Base-by-base conservation (phyloP, 2,797 vertebrate species). In the Gymnocypris eckloni region DNA sequence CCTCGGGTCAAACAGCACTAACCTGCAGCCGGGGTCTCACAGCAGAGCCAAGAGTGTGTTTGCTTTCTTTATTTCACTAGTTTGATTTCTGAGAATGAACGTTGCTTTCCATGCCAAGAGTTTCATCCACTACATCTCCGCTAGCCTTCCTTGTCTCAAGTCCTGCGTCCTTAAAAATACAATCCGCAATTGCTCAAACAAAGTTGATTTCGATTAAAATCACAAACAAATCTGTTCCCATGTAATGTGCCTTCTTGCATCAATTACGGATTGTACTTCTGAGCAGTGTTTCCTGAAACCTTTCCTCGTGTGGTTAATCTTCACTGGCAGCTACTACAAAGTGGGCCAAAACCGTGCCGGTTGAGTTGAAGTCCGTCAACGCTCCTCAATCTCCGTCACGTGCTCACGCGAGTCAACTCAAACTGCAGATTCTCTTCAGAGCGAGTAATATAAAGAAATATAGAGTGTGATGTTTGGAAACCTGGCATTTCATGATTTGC, bases 1-100 rank as follows among this genome's bases (percentile, higher is more conserved):
- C 93, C 95, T 89, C 99, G 98, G 92, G 92, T 94, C 61, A 99
- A 99, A 94, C 93, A 96, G 54, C 97, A 97, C 86, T 99, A 94
- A 95, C 12, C 50, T 7, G 28, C 22, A 3, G 2, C 56, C 78
- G 48, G 39, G 25, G 67, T 87, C 83, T 45, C 70, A 50, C 50
- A 37, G 73, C 75, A 61, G 77, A 89, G 81, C 85, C 87, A 86
- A 78, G 87, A 91, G 91, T 90, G 88, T 86, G 88, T 86, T 86
- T 83, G 28, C 4, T 2, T 72, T 56, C 15, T 83, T 71, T 73
- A 37, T 48, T 56, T 48, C 79, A 77, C n/a, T 59, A 86, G 66
- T 86, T 77, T 88, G 90, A 6, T 80, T 52, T 33, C 77, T 50
- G 87, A 75, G n/a, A 85, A 25, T 72, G 79, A 18, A n/a, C 13